Percentiles rank a stretch among this genome's conserved stretches.
These are phyloP conservation scores for Arion vulgaris DNA, from an alignment of 1,140 invertebrate genomes.

Conservation along the genomic window DNA sequence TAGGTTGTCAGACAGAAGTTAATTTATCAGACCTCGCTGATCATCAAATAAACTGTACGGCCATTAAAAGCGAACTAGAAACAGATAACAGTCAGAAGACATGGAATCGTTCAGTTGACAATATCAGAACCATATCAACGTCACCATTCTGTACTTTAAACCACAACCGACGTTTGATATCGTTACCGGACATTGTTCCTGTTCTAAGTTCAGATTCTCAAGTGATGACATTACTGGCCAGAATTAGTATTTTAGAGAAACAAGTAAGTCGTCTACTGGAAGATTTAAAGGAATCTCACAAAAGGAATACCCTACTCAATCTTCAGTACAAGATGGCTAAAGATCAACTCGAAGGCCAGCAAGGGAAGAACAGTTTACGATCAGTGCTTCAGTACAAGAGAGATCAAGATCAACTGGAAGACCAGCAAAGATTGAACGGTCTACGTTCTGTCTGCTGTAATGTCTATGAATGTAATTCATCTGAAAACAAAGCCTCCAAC, in stretches of 20 bases:
- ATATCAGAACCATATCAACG: background rate
- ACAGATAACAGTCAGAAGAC: conserved; percentile 29
- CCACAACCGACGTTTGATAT: background rate
- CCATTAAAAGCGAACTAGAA: conserved; percentile 53
- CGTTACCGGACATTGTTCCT: background rate
- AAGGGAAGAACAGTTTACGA: background rate
- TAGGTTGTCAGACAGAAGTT: conserved; percentile 57
- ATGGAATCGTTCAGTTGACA: background rate
- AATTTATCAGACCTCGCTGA: conserved; percentile 56
- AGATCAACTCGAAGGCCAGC: background rate
- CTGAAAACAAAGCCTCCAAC: background rate
- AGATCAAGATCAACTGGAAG: conserved; percentile 34
- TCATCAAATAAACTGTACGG: conserved; percentile 65
- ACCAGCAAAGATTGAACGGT: background rate
- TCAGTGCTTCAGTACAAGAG: background rate
- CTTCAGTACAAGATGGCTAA: conserved; percentile 35
- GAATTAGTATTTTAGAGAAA: conserved; percentile 40
- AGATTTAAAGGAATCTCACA: conserved; percentile 41
- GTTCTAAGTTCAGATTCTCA: background rate
- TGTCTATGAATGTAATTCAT: background rate
- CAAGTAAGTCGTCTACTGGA: conserved; percentile 27
- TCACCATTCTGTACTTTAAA: background rate
- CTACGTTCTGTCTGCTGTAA: background rate
- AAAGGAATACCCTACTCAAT: conserved; percentile 50
- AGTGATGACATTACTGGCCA: conserved; percentile 15